Evolutionary conservation across 1,140 invertebrate genomes (phyloP).

Genomic region (Lepidurus apus): DNA sequence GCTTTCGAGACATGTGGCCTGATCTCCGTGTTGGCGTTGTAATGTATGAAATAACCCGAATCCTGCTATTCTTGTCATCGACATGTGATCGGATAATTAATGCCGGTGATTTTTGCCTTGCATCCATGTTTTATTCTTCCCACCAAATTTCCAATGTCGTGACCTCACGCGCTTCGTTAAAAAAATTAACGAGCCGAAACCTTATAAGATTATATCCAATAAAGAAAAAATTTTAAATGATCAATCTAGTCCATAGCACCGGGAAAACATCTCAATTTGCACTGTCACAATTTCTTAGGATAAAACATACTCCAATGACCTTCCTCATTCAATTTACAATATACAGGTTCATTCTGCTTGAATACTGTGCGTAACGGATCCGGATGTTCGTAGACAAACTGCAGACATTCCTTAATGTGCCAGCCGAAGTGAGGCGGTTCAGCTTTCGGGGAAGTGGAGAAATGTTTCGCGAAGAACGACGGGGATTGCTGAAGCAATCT

Average conservation of each 20-base stretch:
- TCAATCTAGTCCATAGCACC: not conserved
- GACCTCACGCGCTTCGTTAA: not conserved
- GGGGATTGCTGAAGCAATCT: conserved; percentile 35
- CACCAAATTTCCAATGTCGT: not conserved
- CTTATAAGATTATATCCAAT: conserved; percentile 11
- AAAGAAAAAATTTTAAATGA: not conserved
- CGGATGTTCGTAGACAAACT: conserved; percentile 37
- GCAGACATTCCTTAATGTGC: conserved; percentile 36
- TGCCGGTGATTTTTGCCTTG: conserved; percentile 21
- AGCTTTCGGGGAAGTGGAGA: conserved; percentile 39
- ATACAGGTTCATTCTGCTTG: conserved; percentile 23
- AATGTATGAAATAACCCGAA: not conserved
- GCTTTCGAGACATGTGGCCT: not conserved
- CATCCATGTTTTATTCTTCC: conserved; percentile 11
- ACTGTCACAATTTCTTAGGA: not conserved
- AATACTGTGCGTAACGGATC: conserved; percentile 36
- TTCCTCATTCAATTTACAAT: conserved; percentile 22
- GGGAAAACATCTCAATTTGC: not conserved
- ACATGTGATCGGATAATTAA: conserved; percentile 10
- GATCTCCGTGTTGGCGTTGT: conserved; percentile 6
- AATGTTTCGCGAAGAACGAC: conserved; percentile 36
- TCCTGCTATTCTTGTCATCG: not conserved
- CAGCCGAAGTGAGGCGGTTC: conserved; percentile 38
- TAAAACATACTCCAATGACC: conserved; percentile 23
- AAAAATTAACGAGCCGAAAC: not conserved